Evolutionary conservation across 2,797 vertebrate genomes (phyloP).

Genomic region (Sandelia bainsii): DNA sequence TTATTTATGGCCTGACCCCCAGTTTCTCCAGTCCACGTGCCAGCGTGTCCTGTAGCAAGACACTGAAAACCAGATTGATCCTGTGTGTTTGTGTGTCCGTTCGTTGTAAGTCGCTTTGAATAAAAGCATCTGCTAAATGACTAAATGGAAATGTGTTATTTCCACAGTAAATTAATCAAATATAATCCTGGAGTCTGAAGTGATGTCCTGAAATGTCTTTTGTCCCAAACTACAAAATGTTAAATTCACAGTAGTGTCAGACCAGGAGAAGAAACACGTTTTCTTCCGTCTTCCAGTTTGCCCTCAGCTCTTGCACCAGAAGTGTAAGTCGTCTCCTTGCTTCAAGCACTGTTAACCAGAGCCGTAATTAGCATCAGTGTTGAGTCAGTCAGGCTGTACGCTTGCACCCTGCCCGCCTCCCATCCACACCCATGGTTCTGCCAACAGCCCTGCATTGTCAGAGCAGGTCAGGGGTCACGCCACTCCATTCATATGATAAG

Average conservation of each 20-base stretch:
- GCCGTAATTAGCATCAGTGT: constrained; percentile 25
- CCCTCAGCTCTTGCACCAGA: background rate
- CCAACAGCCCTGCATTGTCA: constrained; percentile 46
- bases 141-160: too few relatives aligned
- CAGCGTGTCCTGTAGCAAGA: too few relatives aligned
- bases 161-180: too few relatives aligned
- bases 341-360: constrained; percentile 20
- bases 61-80: too few relatives aligned
- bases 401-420: background rate
- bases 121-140: too few relatives aligned
- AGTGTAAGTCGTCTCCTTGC: background rate
- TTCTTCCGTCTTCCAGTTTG: background rate
- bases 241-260: background rate
- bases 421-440: background rate
- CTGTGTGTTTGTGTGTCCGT: too few relatives aligned
- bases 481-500: constrained; percentile 56
- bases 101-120: too few relatives aligned
- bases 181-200: too few relatives aligned
- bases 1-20: too few relatives aligned
- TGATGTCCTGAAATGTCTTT: background rate
- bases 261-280: too few relatives aligned
- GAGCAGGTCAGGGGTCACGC: constrained; percentile 41
- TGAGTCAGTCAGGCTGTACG: constrained; percentile 2
- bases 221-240: background rate
- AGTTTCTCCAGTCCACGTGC: too few relatives aligned